Conservation (phyloP, 1,140 invertebrate genomes). For the Chrysoperla carnea region DNA sequence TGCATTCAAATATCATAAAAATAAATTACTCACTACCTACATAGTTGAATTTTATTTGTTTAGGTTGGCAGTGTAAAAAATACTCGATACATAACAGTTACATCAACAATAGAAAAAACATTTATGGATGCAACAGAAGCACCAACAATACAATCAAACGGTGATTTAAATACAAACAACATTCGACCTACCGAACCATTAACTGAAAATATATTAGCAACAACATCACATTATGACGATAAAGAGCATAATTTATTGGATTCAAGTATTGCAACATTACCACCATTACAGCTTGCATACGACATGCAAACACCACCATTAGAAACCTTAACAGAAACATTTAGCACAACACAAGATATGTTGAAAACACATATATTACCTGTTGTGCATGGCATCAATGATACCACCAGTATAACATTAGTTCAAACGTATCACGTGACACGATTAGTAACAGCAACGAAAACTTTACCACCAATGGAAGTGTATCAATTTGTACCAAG, state of each 20-base stretch:
- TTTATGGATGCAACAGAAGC: conserved; percentile 38
- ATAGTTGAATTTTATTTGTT: background rate
- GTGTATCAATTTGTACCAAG: conserved; percentile 72
- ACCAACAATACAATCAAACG: conserved; percentile 13
- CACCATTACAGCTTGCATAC: conserved; percentile 53
- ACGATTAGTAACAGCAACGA: conserved; percentile 67
- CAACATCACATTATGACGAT: conserved; percentile 44
- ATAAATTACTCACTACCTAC: too few species aligned
- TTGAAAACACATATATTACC: conserved; percentile 75
- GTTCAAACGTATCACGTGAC: conserved; percentile 79
- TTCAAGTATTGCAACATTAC: conserved; percentile 63
- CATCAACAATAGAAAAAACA: conserved; percentile 60
- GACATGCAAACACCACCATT: conserved; percentile 61
- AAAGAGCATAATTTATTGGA: conserved; percentile 52
- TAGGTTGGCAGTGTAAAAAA: conserved; percentile 73
- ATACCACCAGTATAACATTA: conserved; percentile 56
- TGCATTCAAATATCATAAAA: too few species aligned
- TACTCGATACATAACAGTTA: conserved; percentile 68
- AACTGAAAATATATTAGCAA: conserved; percentile 72
- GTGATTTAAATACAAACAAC: conserved; percentile 13
- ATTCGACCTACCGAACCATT: conserved; percentile 49
- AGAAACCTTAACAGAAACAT: conserved; percentile 77
- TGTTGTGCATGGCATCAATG: conserved; percentile 46
- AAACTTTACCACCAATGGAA: conserved; percentile 72
- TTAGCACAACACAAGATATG: conserved; percentile 72